Base-by-base conservation (phyloP, 2,888 invertebrate species). In the Agrochola macilenta region DNA sequence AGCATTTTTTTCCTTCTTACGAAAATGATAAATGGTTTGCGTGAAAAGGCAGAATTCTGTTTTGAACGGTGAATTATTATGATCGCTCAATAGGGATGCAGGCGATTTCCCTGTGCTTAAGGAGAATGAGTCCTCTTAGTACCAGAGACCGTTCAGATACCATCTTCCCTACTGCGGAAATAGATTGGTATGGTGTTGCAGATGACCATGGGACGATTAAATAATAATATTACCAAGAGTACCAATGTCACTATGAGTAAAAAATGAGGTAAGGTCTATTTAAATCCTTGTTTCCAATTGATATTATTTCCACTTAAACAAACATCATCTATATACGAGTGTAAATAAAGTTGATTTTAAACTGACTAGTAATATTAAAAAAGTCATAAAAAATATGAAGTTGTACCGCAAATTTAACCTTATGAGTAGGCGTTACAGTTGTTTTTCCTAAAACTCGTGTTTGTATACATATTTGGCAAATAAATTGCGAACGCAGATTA, bases 1-100 rank as follows among this genome's bases (percentile, higher is more conserved):
- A 89, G 92, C 91, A 92, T 91, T 93, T 94, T 94, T 69, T 94
- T 94, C 93, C 93, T 89, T 90, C 93, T 91, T 90, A 79, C 87
- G 80, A 89, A 91, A 90, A 91, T 94, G 94, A 94, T 94, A 93
- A 94, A 94, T 94, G 94, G 92, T 88, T 81, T 87, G 88, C 90
- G 91, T 93, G 93, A 94, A 94, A 91, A 89, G 90, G 91, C 90
- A 85, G 84, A 92, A 92, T 92, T 93, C 91, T 91, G 91, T 91
- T 90, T 90, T 90, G 89, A 91, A 86, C 77, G 89, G 91, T 90
- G 90, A 89, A 86, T 89, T 91, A 92, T 91, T 92, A 88, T 89
- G 80, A 85, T 76, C 81, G 78, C 75, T 73, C 75, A 83, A 89
- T 87, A 86, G 75, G 71, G 69, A 72, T 81, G 76, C 76, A 82